These are phyloP conservation scores for Centroberyx gerrardi DNA, from an alignment of 2,797 vertebrate genomes.

Conservation along the genomic window DNA sequence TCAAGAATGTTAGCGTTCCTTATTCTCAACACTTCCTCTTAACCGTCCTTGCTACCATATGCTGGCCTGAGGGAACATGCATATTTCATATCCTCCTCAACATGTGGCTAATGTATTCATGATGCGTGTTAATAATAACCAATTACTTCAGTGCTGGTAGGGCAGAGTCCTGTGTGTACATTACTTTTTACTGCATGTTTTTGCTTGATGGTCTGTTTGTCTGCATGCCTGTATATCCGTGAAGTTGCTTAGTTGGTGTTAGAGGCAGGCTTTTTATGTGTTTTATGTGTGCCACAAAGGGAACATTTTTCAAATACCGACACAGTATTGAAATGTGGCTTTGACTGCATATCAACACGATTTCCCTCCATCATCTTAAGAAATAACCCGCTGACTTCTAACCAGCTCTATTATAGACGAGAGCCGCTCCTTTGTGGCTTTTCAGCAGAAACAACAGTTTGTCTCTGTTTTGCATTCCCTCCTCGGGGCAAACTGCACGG, in stretches of 20 bases:
- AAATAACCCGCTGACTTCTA: conserved; percentile 26
- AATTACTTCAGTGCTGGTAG: conserved; percentile 28
- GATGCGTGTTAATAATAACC: conserved; percentile 61
- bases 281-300: background rate
- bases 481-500: conserved; percentile 68
- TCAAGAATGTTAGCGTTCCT: conserved; percentile 35
- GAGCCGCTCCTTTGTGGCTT: conserved; percentile 19
- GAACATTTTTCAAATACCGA: background rate
- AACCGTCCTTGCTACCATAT: conserved; percentile 47
- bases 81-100: conserved; percentile 72
- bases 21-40: conserved; percentile 45
- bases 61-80: conserved; percentile 61
- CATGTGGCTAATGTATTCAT: conserved; percentile 69
- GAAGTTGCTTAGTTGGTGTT: too few relatives aligned
- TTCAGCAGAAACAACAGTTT: conserved; percentile 74
- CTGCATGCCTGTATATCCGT: conserved; percentile 21
- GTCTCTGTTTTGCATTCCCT: conserved; percentile 73
- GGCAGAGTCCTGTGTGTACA: conserved; percentile 22
- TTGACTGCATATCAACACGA: background rate
- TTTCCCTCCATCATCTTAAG: conserved; percentile 2
- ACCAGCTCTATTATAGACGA: conserved; percentile 22
- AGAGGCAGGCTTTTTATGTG: too few relatives aligned
- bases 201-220: conserved; percentile 6
- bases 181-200: conserved; percentile 12
- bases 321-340: background rate